phyloP scores from a whole-genome alignment of 53 echinoderm and acorn worm species.

The Antedon mediterranea region DNA sequence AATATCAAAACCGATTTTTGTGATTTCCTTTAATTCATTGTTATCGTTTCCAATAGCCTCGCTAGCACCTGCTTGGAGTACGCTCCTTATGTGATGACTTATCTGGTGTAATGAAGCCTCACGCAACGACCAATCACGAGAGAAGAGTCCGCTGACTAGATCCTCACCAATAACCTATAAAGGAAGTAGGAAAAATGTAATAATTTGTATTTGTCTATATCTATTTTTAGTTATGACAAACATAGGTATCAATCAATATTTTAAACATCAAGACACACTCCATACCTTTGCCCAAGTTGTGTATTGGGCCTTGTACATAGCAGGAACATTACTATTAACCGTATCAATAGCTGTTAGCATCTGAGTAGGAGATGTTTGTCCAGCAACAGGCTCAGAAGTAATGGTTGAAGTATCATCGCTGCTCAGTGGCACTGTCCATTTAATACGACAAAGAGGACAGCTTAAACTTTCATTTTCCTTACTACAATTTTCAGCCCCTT shows the following conservation, averaged over 20 bases:
- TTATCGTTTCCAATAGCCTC: constrained; percentile 10
- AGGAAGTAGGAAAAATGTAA: not conserved
- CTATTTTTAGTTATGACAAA: too few species aligned
- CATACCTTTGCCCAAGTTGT: not conserved
- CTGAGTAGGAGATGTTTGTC: constrained; percentile 12
- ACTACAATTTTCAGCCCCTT: constrained; percentile 89
- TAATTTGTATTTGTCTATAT: too few species aligned
- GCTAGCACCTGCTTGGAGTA: constrained; percentile 1
- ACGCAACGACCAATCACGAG: constrained; percentile 52
- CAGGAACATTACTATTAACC: not conserved
- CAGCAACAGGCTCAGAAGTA: constrained; percentile 10
- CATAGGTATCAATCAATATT: too few species aligned
- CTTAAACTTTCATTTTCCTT: constrained; percentile 52
- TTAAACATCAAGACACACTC: too few species aligned
- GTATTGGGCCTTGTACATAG: not conserved
- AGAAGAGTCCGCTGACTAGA: constrained; percentile 35
- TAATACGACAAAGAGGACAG: constrained; percentile 78
- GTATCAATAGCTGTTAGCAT: not conserved
- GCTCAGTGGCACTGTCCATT: constrained; percentile 44
- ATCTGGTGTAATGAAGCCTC: constrained; percentile 53
- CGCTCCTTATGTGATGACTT: constrained; percentile 23
- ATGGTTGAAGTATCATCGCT: constrained; percentile 6
- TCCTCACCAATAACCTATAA: constrained; percentile 50
- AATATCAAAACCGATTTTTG: constrained; percentile 29
- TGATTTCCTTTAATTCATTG: constrained; percentile 15